Base-by-base conservation (phyloP, 2,888 invertebrate genomes). In the Trichogramma dendrolimi region DNA sequence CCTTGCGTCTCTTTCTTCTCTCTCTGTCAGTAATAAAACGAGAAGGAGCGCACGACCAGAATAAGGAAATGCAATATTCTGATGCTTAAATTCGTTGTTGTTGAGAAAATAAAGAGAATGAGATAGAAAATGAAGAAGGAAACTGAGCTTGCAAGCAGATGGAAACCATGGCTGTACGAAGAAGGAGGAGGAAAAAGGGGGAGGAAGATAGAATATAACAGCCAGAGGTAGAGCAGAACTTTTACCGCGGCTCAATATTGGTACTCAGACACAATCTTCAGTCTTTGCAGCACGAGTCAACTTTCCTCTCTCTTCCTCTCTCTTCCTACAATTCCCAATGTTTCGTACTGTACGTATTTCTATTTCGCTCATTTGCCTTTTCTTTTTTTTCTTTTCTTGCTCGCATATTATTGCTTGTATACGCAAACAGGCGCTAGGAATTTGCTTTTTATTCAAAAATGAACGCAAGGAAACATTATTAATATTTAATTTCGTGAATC, bases 241-340 rank as follows among this genome's bases (percentile, higher is more conserved):
- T 74, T 75, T 74, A 73, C 70, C 71, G 68, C 67, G 70, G 69
- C 71, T 75, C 75, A 73, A 74, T 75, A 74, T 74, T 74, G 73
- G 70, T 70, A 70, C 72, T 70, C 69, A 68, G 69, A 68, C 27
- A 50, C 58, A 53, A 61, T 65, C 48, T 61, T 63, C 63, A 55
- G 50, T 63, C 58, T 53, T 55, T 56, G 44, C 70, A 27, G 27
- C 27, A 27, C 67, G 63, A 67, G 66, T 69, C 71, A 52, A 58
- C 52, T 63, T 57, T 61, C 62, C 53, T 53, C 56, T 61, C 55
- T 68, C 52, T 41, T 55, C 51, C 57, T 61, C 57, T 55, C 42
- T 60, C 56, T 52, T 56, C 43, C 51, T 41, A 43, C 39, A 11
- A 42, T 46, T 8, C 44, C n/a, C 4, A 41, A 55, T 44, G 43